These are phyloP conservation scores for Polyergus mexicanus DNA, from an alignment of 1,140 invertebrate species.

Conservation along the genomic window DNA sequence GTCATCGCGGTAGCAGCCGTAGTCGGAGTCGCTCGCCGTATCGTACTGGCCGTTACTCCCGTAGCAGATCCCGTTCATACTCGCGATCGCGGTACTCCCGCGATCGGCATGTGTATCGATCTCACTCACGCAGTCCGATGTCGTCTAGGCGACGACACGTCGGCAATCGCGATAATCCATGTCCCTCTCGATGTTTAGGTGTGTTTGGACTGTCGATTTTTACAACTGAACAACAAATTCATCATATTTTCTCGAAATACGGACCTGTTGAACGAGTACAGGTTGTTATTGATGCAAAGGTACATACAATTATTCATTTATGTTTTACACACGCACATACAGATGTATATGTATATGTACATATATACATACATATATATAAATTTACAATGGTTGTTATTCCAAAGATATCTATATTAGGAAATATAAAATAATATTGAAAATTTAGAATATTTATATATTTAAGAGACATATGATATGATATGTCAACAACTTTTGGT, in stretches of 20 bases:
- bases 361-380: neutral
- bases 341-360: neutral
- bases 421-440: conserved; percentile 78
- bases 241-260: conserved; percentile 97
- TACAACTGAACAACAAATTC: conserved; percentile 97
- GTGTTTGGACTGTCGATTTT: conserved; percentile 97
- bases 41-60: conserved; percentile 85
- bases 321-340: too few species aligned
- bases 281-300: conserved; percentile 98
- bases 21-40: conserved; percentile 87
- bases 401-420: conserved; percentile 49
- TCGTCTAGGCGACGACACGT: conserved; percentile 87
- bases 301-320: conserved; percentile 80
- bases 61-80: conserved; percentile 87
- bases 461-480: conserved; percentile 72
- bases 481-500: conserved; percentile 84
- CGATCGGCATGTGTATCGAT: conserved; percentile 82
- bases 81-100: conserved; percentile 83
- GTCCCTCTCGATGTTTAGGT: conserved; percentile 95
- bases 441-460: conserved; percentile 83
- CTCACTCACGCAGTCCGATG: conserved; percentile 87
- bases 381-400: neutral
- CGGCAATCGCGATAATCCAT: conserved; percentile 93
- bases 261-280: conserved; percentile 97
- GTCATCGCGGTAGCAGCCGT: conserved; percentile 80